Evolutionary conservation across 2,888 invertebrate species (phyloP), one percentile per base, ranked within the genome.

Genomic region (Electrophaes corylata): DNA sequence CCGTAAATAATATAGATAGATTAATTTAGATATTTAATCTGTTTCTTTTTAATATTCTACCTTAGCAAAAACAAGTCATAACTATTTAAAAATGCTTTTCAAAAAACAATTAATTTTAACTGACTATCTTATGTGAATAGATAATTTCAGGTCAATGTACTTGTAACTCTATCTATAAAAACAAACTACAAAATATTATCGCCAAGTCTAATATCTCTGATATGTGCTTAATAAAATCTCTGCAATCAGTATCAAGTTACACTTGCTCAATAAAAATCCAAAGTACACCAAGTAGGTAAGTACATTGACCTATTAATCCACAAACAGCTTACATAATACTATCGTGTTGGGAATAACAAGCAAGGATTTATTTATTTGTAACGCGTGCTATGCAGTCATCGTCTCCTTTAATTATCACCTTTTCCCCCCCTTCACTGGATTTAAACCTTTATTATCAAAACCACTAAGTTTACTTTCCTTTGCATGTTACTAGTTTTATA

Each of bases 281-380:
- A 47, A 54, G 41, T 58, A 47, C 49, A 10, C 6, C 26, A 41
- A 18, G 33, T 18, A 44, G 43, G 43, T 57, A 35, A 55, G 65
- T 81, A 79, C 84, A 78, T 83, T 83, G 84, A 83, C 86, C 84
- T 69, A 86, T 72, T 86, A 83, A 85, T 83, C 84, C 75, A 85
- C 76, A 50, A 66, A 66, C 57, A 56, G 44, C 71, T 86, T 85
- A 81, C 85, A 81, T 84, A 86, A 85, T 64, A 63, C 50, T 19
- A 52, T 51, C 70, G 71, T 68, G 53, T 59, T 39, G 45, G 70
- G 85, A 84, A 85, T 84, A 79, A 60, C 71, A 81, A 83, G 70
- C 67, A 67, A 63, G 63, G 62, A 73, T 76, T 75, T 78, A 73
- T 76, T 67, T 71, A 80, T 78, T 80, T 76, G 67, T 66, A 73